Base-by-base conservation (phyloP, 2,888 invertebrate species). In the Scaptodrosophila latifasciaeformis region DNA sequence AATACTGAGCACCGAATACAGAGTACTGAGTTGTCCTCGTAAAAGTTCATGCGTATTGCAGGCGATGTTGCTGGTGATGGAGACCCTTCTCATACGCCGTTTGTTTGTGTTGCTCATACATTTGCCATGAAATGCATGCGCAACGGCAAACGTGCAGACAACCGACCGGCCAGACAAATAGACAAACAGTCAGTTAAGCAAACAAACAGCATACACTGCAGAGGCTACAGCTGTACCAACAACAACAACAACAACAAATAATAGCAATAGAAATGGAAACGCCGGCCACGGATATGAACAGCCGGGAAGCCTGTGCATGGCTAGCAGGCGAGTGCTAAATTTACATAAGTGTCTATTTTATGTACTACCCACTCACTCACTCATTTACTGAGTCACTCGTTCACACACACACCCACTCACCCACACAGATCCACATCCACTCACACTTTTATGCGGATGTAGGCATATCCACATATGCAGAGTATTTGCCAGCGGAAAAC, bases 91-190 rank as follows among this genome's bases (percentile, higher is more conserved):
- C 18, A 37, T 40, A 12, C 21, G 37, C n/a, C 27, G 34, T 45
- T 18, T n/a, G 29, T 45, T 30, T 44, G 57, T 49, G 49, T 37
- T 78, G 81, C 68, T 81, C 81, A 71, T 72, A 61, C 72, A 81
- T 61, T 75, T 75, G 58, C 72, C 72, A 58, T 70, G 65, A 78
- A 70, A 70, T 74, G 80, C 81, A 81, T 65, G 69, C 58, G 62
- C 77, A 68, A 78, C 78, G 81, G 58, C 77, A 58, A 58, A 71
- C 79, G 74, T 70, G 81, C 79, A 61, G 76, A 78, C 81, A 69
- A 70, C 46, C 45, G n/a, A 18, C 18, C 34, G 34, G 12, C 3
- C 10, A 19, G 34, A 46, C 24, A 13, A 19, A 21, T 18, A 49
- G 46, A 31, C 43, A 29, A 34, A 45, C 50, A 44, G 37, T 13